These are phyloP conservation scores for Macaria liturata DNA, from an alignment of 2,888 invertebrate species.

Conservation along the genomic window DNA sequence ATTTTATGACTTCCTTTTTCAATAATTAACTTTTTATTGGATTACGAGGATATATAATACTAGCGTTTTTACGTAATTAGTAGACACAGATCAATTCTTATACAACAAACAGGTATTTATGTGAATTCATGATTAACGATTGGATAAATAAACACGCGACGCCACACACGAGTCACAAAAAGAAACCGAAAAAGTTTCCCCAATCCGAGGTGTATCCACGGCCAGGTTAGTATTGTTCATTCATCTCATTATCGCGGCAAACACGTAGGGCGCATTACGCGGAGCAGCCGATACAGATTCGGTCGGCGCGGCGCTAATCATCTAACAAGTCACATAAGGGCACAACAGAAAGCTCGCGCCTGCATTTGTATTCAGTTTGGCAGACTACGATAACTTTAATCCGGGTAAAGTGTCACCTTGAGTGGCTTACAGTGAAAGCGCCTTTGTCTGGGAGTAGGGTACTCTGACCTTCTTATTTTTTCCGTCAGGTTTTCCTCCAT, in stretches of 20 bases:
- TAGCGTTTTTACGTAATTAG: too few species aligned
- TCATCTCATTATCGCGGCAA: slow-evolving; percentile 9
- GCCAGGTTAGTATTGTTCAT: neutral
- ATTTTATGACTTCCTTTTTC: slow-evolving; percentile 67
- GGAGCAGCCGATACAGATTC: slow-evolving; percentile 24
- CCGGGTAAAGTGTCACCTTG: slow-evolving; percentile 81
- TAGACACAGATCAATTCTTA: too few species aligned
- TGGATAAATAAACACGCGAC: too few species aligned
- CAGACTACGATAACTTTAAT: slow-evolving; percentile 80
- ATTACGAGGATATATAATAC: too few species aligned
- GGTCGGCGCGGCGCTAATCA: slow-evolving; percentile 45
- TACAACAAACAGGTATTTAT: too few species aligned
- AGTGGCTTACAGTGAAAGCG: slow-evolving; percentile 77
- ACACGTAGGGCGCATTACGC: slow-evolving; percentile 10
- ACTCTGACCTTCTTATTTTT: slow-evolving; percentile 74
- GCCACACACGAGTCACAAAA: too few species aligned
- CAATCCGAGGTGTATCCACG: too few species aligned
- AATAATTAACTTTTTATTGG: slow-evolving; percentile 50
- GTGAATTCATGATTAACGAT: too few species aligned
- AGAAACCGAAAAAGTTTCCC: too few species aligned
- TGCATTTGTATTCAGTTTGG: slow-evolving; percentile 81
- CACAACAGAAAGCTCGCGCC: slow-evolving; percentile 49
- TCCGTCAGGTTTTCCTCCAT: slow-evolving; percentile 69
- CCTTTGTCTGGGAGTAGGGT: slow-evolving; percentile 75
- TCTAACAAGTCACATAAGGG: slow-evolving; percentile 53